These are phyloP conservation scores for Vanessa tameamea DNA, from an alignment of 1,140 invertebrate species.

Conservation along the genomic window DNA sequence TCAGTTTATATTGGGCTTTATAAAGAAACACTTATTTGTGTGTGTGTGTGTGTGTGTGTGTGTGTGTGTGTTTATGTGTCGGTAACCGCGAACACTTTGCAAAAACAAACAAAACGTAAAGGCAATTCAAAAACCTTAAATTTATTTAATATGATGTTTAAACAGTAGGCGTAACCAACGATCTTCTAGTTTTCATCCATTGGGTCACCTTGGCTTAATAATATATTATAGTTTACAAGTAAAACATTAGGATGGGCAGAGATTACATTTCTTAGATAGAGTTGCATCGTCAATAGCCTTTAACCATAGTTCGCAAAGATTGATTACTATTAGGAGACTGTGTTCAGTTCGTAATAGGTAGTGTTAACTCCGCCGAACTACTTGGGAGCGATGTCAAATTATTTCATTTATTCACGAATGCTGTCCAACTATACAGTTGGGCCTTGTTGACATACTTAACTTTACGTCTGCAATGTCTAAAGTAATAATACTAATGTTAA, in stretches of 20 bases:
- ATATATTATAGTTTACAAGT: no score
- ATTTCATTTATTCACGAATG: not conserved
- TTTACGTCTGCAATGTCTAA: not conserved
- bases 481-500: not conserved
- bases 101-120: no score
- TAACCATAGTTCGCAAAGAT: conserved; percentile 2
- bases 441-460: not conserved
- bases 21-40: no score
- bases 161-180: no score
- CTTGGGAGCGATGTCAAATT: not conserved
- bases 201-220: no score
- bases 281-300: not conserved
- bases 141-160: no score
- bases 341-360: not conserved
- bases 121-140: no score
- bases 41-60: no score
- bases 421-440: not conserved
- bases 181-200: no score
- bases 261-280: not conserved
- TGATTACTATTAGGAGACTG: conserved; percentile 5
- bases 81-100: no score
- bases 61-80: no score
- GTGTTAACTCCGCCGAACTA: conserved; percentile 1
- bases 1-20: no score
- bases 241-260: not conserved